Evolutionary conservation across 2,888 invertebrate genomes (phyloP).

Genomic region (Iselma pallidipennis): DNA sequence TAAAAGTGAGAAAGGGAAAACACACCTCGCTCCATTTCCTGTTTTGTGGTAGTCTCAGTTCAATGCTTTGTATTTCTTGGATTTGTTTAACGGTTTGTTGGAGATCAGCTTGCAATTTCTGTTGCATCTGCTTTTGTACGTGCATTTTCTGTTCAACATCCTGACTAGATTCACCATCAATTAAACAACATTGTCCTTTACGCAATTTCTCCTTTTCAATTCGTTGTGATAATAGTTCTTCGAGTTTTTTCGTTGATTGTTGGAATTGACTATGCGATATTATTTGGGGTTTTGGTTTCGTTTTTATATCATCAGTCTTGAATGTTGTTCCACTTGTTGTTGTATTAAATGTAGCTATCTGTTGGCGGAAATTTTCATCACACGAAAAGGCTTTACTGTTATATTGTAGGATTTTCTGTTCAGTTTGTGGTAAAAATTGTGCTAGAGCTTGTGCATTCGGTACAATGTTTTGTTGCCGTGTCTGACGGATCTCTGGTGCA

Average conservation of each 20-base stretch:
- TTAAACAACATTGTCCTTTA: slow-evolving; percentile 43
- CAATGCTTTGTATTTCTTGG: slow-evolving; percentile 57
- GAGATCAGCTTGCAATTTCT: slow-evolving; percentile 56
- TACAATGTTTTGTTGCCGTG: slow-evolving; percentile 43
- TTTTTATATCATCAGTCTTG: slow-evolving; percentile 38
- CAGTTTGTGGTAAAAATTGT: slow-evolving; percentile 51
- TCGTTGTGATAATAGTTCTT: slow-evolving; percentile 54
- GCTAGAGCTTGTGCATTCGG: slow-evolving; percentile 53
- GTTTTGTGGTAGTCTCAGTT: slow-evolving; percentile 55
- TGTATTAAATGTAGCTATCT: slow-evolving; percentile 23
- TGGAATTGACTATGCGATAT: slow-evolving; percentile 53
- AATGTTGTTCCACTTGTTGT: not conserved
- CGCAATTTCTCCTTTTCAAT: slow-evolving; percentile 50
- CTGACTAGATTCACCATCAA: slow-evolving; percentile 47
- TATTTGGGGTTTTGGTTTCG: slow-evolving; percentile 41
- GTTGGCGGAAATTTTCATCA: slow-evolving; percentile 11
- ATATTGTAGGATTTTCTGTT: slow-evolving; percentile 45
- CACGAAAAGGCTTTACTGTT: slow-evolving; percentile 4
- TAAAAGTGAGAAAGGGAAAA: slow-evolving; percentile 8
- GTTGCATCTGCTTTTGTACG: slow-evolving; percentile 56
- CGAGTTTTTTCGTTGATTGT: slow-evolving; percentile 56
- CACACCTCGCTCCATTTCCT: slow-evolving; percentile 54
- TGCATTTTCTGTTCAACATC: slow-evolving; percentile 53
- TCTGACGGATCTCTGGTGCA: slow-evolving; percentile 33
- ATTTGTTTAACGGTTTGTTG: slow-evolving; percentile 58